A percentile compares a stretch with the other conserved stretches of the same genome.
Conservation (phyloP, 2,888 invertebrate species). For the Xanthorhoe spadicearia region DNA sequence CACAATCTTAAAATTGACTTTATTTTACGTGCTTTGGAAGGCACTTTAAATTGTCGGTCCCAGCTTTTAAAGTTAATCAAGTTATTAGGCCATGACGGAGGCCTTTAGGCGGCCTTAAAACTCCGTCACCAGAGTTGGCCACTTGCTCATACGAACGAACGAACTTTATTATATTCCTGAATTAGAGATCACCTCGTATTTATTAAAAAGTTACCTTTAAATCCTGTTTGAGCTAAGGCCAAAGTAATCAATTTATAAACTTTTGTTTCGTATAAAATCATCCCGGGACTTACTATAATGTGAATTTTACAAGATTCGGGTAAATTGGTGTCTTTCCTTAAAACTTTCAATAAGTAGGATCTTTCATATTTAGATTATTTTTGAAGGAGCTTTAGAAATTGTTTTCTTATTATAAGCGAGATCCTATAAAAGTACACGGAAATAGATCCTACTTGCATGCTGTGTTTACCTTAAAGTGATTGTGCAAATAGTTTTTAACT, state of each 20-base stretch:
- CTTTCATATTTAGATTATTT: not conserved
- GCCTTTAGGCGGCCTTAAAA: no score
- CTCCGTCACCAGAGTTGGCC: no score
- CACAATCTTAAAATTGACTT: no score
- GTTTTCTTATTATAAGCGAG: not conserved
- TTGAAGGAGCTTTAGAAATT: not conserved
- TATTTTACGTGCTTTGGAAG: no score
- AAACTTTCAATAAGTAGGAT: conserved; percentile 10
- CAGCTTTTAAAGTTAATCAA: no score
- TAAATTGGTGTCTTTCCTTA: conserved; percentile 1
- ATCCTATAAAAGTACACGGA: not conserved
- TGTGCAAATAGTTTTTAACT: no score
- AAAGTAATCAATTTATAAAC: conserved; percentile 19
- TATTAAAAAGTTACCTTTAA: conserved; percentile 4
- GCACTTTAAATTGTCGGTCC: no score
- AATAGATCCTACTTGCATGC: no score
- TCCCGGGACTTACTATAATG: conserved; percentile 21
- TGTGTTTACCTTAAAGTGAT: no score
- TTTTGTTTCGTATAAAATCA: conserved; percentile 25
- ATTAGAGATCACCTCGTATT: not conserved
- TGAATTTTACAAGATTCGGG: conserved; percentile 21
- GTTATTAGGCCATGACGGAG: no score
- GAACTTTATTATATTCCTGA: no score
- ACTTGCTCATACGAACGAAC: no score
- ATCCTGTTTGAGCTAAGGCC: conserved; percentile 9